Conservation (phyloP, 2,113 vertebrate species). For the Erinaceus europaeus region DNA sequence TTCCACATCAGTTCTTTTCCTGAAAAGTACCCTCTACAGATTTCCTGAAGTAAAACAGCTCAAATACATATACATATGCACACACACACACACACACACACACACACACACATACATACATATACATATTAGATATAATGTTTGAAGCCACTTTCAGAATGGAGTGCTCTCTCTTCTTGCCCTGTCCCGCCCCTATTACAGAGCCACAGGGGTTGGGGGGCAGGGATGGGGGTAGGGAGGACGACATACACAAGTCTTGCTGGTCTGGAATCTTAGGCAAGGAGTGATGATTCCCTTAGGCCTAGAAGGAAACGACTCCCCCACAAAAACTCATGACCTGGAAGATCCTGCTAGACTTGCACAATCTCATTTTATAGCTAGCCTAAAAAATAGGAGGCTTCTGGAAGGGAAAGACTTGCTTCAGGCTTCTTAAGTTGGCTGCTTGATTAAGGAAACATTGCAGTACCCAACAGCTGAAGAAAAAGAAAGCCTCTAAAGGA, state of each 20-base stretch:
- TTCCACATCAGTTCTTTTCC: background rate
- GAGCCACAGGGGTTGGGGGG: fast-evolving
- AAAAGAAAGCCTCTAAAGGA: background rate
- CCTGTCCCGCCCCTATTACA: too few species aligned
- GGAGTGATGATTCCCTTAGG: background rate
- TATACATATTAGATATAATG: too few species aligned
- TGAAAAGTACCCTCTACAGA: background rate
- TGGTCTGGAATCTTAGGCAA: background rate
- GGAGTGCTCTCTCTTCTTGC: too few species aligned
- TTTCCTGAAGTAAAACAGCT: background rate
- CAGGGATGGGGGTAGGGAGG: too few species aligned
- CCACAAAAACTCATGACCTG: background rate
- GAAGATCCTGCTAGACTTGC: background rate
- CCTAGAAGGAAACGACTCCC: background rate
- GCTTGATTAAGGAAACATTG: background rate
- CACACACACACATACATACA: too few species aligned
- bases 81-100: too few species aligned
- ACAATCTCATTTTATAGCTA: background rate
- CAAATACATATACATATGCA: too few species aligned
- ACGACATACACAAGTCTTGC: background rate
- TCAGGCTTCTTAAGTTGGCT: background rate
- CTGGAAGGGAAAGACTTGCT: background rate
- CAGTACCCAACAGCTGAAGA: background rate
- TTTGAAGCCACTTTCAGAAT: too few species aligned
- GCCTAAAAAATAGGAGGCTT: background rate